phyloP scores from a whole-genome alignment of 2,113 vertebrate species.

The Nycticebus coucang region DNA sequence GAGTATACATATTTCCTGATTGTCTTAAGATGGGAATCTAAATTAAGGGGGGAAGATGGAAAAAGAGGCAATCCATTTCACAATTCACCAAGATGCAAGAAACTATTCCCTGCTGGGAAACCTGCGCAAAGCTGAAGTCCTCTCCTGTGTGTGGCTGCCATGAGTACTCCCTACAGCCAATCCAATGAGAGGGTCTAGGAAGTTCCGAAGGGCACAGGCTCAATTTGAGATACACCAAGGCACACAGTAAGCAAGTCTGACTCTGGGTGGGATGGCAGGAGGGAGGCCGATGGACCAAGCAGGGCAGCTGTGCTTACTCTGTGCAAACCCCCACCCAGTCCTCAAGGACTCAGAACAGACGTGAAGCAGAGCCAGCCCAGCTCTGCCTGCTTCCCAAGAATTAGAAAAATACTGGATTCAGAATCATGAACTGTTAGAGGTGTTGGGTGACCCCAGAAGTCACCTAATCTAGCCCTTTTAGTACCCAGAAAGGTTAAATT shows the following conservation, averaged over 20 bases:
- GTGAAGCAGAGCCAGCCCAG: neutral
- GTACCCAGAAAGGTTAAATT: neutral
- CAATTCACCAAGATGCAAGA: neutral
- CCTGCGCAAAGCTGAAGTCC: neutral
- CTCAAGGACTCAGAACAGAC: neutral
- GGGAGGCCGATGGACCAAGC: neutral
- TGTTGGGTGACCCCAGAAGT: neutral
- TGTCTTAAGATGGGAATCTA: slow-evolving; percentile 22
- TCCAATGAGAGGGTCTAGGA: neutral
- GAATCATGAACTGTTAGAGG: neutral
- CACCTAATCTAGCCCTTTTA: neutral
- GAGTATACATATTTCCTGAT: neutral
- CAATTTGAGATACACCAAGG: neutral
- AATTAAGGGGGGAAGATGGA: neutral
- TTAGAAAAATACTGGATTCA: neutral
- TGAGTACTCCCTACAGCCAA: neutral
- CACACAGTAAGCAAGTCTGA: neutral
- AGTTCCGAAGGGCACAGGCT: neutral
- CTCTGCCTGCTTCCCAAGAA: neutral
- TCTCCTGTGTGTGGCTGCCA: neutral
- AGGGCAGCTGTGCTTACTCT: neutral
- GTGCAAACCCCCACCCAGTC: neutral
- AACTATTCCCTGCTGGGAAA: neutral
- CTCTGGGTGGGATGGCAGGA: neutral
- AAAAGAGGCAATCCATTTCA: neutral